Evolutionary conservation across 2,797 vertebrate genomes (phyloP), one percentile per base, ranked within the genome.

Genomic region (Thripadectes ignobilis): DNA sequence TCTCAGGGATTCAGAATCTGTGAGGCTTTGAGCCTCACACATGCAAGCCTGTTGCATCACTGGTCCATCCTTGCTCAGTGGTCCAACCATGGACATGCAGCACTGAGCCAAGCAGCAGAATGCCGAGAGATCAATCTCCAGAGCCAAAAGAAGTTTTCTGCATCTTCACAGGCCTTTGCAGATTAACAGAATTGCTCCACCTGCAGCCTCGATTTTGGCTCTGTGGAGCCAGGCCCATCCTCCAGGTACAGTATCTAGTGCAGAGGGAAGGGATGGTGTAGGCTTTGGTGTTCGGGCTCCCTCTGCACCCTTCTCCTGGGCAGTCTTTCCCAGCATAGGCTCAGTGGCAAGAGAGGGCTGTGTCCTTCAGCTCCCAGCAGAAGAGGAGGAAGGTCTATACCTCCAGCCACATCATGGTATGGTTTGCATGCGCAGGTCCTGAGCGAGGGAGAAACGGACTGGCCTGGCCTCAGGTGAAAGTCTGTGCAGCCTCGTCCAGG

Each of bases 1-100:
- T 87, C 36, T 51, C 74, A 38, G 54, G 51, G 68, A 80, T 75
- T 48, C 87, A 88, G 75, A 74, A 91, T 54, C 36, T 46, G 38
- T 27, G 81, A 73, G 72, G 71, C 49, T 74, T 48, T 59, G 21
- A 88, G 41, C 22, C 49, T 51, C 38, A n/a, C 69, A 84, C 1
- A 4, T 19, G 51, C n/a, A 49, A 46, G 38, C 32, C 48, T 32
- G 15, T 51, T 46, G 21, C 12, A 51, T 54, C 45, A 62, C 2
- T 2, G 51, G 27, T 48, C 61, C 51, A 26, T 46, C 51, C 62
- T 38, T 72, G 51, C 39, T 67, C 10, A 2, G 43, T 8, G 21
- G 24, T 43, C 49, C 38, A 81, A 26, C 51, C 24, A 41, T 0
- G 0, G 78, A 52, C 30, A 67, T 1, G 3, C 7, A 78, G 46